phyloP scores from a whole-genome alignment of 2,797 vertebrate genomes.

The Podarcis lilfordi region DNA sequence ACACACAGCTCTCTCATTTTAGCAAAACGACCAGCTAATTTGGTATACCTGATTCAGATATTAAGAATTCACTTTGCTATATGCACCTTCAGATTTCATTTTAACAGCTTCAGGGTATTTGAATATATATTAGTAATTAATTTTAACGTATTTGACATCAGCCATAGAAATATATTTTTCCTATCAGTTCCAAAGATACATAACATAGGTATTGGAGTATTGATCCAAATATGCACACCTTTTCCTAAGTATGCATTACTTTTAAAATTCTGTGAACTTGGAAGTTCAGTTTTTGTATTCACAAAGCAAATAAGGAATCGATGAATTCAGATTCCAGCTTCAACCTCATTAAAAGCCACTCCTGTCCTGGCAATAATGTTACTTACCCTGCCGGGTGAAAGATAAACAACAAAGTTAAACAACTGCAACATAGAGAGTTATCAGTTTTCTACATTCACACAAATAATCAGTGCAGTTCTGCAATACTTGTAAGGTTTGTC shows the following conservation, averaged over 20 bases:
- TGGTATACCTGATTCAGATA: not conserved
- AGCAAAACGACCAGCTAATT: not conserved
- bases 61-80: not conserved
- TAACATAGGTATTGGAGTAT: not conserved
- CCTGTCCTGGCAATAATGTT: not conserved
- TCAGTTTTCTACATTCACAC: not conserved
- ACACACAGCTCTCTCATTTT: not conserved
- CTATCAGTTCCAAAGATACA: not conserved
- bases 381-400: not conserved
- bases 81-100: not conserved
- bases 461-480: not conserved
- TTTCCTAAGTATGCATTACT: not conserved
- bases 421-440: not conserved
- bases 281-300: not conserved
- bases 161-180: not conserved
- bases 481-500: not conserved
- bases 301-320: not conserved
- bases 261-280: not conserved
- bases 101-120: not conserved
- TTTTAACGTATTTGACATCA: not conserved
- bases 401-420: not conserved
- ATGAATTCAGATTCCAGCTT: not conserved
- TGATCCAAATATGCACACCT: not conserved
- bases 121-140: not conserved
- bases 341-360: not conserved